phyloP scores from a whole-genome alignment of 2,888 invertebrate genomes.

The Pseudococcus longispinus region DNA sequence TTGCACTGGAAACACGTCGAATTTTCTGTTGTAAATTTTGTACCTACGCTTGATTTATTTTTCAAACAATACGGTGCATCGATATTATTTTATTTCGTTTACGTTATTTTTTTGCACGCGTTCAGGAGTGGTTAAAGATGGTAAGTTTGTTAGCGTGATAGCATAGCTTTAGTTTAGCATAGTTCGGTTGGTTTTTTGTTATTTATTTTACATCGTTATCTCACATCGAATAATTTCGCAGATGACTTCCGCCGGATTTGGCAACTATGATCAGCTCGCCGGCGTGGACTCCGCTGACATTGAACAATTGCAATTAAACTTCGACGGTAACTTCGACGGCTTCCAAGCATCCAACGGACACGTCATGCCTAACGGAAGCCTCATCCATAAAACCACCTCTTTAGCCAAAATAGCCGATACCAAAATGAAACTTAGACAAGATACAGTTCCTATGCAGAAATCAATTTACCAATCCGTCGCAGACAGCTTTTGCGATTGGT shows the following conservation, averaged over 20 bases:
- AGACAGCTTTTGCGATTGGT: not conserved
- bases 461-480: not conserved
- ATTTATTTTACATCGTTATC: not conserved
- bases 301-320: constrained; percentile 51
- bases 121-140: constrained; percentile 55
- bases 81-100: not conserved
- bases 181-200: not conserved
- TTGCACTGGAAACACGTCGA: not conserved
- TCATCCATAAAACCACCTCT: not conserved
- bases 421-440: not conserved
- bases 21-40: not conserved
- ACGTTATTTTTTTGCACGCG: constrained; percentile 45
- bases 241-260: constrained; percentile 48
- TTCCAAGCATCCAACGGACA: constrained; percentile 21
- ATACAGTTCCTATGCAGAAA: not conserved
- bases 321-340: constrained; percentile 44
- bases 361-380: not conserved
- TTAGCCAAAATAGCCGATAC: not conserved
- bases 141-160: constrained; percentile 16
- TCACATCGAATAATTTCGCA: constrained; percentile 7
- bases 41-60: not conserved
- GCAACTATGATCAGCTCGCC: constrained; percentile 42
- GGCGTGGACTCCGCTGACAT: constrained; percentile 42
- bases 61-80: not conserved
- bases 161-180: not conserved